These are phyloP conservation scores for Pygoscelis adeliae DNA, from an alignment of 2,113 vertebrate genomes.

Conservation along the genomic window DNA sequence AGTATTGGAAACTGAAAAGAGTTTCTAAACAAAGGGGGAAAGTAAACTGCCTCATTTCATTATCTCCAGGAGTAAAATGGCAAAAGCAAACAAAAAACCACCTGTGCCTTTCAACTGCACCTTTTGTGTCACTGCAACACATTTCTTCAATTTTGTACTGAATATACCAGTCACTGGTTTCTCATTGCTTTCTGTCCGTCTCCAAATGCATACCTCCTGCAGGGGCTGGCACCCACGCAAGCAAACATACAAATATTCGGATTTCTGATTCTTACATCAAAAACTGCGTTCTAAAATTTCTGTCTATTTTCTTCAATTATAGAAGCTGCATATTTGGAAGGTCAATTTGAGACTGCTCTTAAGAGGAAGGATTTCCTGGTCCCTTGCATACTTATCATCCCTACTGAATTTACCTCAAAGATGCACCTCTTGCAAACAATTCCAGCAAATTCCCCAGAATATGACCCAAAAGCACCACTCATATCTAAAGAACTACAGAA, in stretches of 20 bases:
- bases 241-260: not conserved
- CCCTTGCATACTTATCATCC: not conserved
- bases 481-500: not conserved
- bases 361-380: not conserved
- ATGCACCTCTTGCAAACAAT: not conserved
- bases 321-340: not conserved
- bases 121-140: not conserved
- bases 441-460: not conserved
- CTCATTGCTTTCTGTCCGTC: not conserved
- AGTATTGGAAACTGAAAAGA: not conserved
- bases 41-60: not conserved
- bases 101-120: slow-evolving; percentile 17
- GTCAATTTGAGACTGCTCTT: not conserved
- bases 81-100: slow-evolving; percentile 14
- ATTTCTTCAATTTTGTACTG: not conserved
- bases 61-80: not conserved
- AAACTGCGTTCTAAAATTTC: not conserved
- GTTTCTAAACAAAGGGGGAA: slow-evolving; percentile 1
- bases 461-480: not conserved
- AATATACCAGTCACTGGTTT: not conserved
- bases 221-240: not conserved
- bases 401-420: not conserved
- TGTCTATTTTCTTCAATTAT: not conserved
- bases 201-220: not conserved
- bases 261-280: not conserved